Evolutionary conservation across 2,113 vertebrate genomes (phyloP), one percentile per base, ranked within the genome.

Genomic region (Phrynocephalus versicolor): DNA sequence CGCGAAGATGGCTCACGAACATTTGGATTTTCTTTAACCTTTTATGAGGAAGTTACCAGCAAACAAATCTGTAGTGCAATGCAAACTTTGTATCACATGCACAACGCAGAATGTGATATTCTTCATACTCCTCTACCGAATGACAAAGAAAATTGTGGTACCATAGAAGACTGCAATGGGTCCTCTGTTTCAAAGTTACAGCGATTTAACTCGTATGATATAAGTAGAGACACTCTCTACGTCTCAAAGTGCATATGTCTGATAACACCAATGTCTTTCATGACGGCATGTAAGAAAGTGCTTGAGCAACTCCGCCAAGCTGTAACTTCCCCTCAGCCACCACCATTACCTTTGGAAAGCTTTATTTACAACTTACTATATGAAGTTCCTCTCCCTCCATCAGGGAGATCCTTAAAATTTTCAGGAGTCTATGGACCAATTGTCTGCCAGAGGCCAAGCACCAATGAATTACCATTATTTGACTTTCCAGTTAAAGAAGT

Each of bases 51-150:
- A 90, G 99, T 99, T 96, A 98, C 98, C 92, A 99, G 98, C 94
- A 98, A 98, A 94, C 98, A 99, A 97, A 99, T 99, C 96, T 99
- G 99, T 96, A 99, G 98, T 75, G 98, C 99, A 75, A 99, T 99
- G 99, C 99, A 99, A 96, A 99, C 99, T 0, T 96, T 99, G 77
- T 99, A 99, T 94, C 98, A 99, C 92, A 99, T 99, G 98, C 99
- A 99, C 97, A 99, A 99, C 16, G 99, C 98, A 35, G 99, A 99
- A 89, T 99, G 98, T 82, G 98, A 99, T 95, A 97, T 98, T 90
- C 96, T 98, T 87, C 97, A 97, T 92, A 94, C 96, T 92, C 95
- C 85, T 86, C 95, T 94, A 85, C 85, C 84, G 82, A 95, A 95
- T 72, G 95, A 94, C 85, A 94, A 81, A 90, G 96, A 95, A 76